Conservation (phyloP, 2,797 vertebrate species). For the Galago senegalensis region DNA sequence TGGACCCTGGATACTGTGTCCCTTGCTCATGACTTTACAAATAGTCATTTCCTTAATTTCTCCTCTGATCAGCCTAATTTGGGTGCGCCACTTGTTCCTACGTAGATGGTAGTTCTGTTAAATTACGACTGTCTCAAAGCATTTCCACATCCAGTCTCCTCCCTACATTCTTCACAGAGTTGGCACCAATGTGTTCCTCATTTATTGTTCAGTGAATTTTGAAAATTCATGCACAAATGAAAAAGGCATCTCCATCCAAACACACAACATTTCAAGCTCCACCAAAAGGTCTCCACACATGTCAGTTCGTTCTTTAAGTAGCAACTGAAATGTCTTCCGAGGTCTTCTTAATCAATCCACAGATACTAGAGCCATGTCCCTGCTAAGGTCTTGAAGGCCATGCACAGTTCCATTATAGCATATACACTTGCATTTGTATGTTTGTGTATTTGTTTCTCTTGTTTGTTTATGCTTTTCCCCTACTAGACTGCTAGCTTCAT, state of each 20-base stretch:
- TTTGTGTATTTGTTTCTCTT: neutral
- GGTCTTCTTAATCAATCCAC: neutral
- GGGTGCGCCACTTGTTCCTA: neutral
- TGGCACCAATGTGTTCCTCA: neutral
- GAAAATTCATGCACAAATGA: neutral
- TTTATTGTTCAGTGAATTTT: neutral
- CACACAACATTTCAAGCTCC: neutral
- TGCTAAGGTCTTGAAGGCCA: neutral
- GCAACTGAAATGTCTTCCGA: neutral
- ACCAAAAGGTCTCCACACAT: neutral
- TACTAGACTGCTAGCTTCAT: neutral
- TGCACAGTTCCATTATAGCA: neutral
- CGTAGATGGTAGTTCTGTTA: neutral
- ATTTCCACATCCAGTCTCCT: neutral
- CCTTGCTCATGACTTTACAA: neutral
- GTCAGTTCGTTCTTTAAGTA: neutral
- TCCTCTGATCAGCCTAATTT: neutral
- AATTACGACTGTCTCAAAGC: neutral
- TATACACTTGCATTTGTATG: neutral
- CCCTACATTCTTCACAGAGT: neutral
- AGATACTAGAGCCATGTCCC: accelerated
- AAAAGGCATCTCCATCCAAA: neutral
- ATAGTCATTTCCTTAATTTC: neutral
- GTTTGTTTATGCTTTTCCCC: neutral
- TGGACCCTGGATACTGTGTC: neutral